Base-by-base conservation (phyloP, 2,113 vertebrate genomes). In the Dicerorhinus sumatrensis region DNA sequence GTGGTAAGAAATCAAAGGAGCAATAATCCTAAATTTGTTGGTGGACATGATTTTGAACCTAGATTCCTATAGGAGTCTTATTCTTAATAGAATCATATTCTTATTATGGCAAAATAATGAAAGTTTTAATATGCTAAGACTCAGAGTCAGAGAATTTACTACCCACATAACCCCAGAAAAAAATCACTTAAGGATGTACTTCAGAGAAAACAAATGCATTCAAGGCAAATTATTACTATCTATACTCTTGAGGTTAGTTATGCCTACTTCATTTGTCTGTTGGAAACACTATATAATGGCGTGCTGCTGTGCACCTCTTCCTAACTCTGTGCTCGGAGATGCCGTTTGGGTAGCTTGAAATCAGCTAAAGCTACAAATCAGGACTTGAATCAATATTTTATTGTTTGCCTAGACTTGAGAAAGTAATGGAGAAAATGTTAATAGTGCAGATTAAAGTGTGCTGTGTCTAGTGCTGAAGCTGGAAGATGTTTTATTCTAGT, bases 401-500 rank as follows among this genome's bases (percentile, higher is more conserved):
- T 60, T 81, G 39, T 85, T 85, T 86, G 31, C 16, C 48, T 79
- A 42, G 56, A 82, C 4, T 72, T 67, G 80, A 63, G 80, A 86
- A 84, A 83, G 10, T 75, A 58, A 58, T 27, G 46, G 29, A 88
- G 75, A 63, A 36, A 58, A 31, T 39, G 11, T 89, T 54, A 60
- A 69, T 13, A 69, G 8, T 86, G n/a, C 13, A 42, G 7, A 70
- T 72, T 63, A 36, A 82, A 65, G 29, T 54, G 5, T 62, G 13
- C 56, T 51, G 31, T 75, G 39, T 88, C 46, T 77, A 36, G n/a
- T 62, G 23, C 5, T 56, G 17, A 90, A 69, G 6, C 25, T 46
- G n/a, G 93, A 86, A 95, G 36, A 25, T 5, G 1, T 70, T 81
- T 96, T 13, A 92, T 56, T 90, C 73, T 62, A 96, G 76, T 39